Conservation (phyloP, 92 coral and sea anemone species). For the Epizoanthus stellaris region DNA sequence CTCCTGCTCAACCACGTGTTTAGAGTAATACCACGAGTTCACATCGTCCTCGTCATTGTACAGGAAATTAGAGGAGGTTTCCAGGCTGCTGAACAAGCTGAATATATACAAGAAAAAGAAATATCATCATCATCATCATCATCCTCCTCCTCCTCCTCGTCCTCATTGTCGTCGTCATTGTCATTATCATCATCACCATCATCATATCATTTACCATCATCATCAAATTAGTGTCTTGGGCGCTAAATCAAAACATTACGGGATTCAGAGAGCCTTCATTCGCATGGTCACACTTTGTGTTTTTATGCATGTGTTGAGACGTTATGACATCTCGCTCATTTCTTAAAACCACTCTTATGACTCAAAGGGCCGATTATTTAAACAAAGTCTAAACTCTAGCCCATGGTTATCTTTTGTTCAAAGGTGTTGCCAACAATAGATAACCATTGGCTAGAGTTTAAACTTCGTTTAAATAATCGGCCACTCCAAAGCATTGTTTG, state of each 20-base stretch:
- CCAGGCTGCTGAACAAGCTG: conserved; percentile 85
- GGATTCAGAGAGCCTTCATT: too few species aligned
- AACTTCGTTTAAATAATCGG: too few species aligned
- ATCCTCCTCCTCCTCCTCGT: neutral
- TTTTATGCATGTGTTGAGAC: neutral
- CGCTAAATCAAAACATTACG: neutral
- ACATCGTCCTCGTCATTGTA: conserved; percentile 86
- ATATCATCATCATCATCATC: neutral
- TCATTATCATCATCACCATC: neutral
- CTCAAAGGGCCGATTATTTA: too few species aligned
- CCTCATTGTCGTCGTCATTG: too few species aligned
- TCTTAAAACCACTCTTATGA: neutral
- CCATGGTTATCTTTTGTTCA: too few species aligned
- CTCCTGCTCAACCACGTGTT: conserved; percentile 85
- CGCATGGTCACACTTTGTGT: too few species aligned
- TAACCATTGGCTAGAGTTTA: too few species aligned
- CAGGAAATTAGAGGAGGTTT: conserved; percentile 73
- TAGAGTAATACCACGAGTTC: conserved; percentile 91
- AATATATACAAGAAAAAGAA: conserved; percentile 5
- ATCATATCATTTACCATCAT: neutral
- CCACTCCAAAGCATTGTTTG: too few species aligned
- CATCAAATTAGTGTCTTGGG: neutral
- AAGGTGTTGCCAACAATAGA: too few species aligned
- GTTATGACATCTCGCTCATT: neutral
- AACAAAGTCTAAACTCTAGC: too few species aligned